Evolutionary conservation across 2,797 vertebrate genomes (phyloP).

Genomic region (Vireo griseus): DNA sequence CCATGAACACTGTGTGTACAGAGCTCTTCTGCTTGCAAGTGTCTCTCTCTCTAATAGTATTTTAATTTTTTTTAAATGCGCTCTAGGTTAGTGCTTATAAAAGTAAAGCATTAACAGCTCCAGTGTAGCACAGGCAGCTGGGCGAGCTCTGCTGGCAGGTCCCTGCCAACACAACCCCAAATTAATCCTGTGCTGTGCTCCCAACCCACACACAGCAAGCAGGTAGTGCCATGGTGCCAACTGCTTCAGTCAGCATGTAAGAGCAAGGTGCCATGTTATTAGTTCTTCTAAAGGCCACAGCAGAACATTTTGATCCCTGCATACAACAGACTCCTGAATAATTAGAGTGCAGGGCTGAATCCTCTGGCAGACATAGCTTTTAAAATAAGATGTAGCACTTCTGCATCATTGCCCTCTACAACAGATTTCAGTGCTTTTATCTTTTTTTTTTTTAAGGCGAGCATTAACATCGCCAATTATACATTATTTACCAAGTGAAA

Average conservation of each 20-base stretch:
- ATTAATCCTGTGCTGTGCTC: neutral
- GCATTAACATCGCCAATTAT: neutral
- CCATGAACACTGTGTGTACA: neutral
- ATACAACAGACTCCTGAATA: neutral
- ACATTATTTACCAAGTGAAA: neutral
- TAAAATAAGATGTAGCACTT: neutral
- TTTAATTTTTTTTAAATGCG: neutral
- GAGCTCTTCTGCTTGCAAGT: neutral
- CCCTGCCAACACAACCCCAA: neutral
- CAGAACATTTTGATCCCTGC: neutral
- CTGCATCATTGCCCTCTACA: neutral
- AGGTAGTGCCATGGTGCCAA: neutral
- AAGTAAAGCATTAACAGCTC: neutral
- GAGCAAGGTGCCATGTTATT: neutral
- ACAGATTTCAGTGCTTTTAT: neutral
- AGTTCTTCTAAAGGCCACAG: neutral
- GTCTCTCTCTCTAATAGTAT: neutral
- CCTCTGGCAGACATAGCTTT: neutral
- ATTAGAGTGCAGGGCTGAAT: neutral
- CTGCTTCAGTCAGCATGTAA: neutral
- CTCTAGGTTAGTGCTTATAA: neutral
- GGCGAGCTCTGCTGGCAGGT: slow-evolving; percentile 9
- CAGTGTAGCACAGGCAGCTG: neutral
- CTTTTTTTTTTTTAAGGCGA: neutral
- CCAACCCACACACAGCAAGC: neutral